Evolutionary conservation across 2,797 vertebrate genomes (phyloP).

Genomic region (Phylloscopus collybita): DNA sequence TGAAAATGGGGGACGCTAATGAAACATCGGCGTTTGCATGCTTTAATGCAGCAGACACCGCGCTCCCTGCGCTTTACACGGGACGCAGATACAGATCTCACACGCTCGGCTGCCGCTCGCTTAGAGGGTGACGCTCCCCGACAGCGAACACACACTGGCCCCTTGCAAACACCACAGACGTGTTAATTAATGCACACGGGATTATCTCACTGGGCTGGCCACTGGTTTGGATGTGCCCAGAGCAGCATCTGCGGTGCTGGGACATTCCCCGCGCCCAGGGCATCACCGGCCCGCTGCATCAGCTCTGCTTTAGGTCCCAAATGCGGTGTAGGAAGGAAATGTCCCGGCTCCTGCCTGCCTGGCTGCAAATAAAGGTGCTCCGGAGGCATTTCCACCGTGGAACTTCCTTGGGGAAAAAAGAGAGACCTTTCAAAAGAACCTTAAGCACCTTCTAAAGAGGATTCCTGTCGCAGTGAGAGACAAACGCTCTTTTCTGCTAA

Average conservation of each 20-base stretch:
- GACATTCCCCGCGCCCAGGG: background rate
- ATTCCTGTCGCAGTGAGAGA: accelerated
- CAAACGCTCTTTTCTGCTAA: background rate
- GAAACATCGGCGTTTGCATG: background rate
- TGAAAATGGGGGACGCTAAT: slow-evolving; percentile 5
- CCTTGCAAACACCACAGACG: background rate
- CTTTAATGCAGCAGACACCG: background rate
- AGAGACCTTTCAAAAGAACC: background rate
- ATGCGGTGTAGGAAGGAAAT: accelerated
- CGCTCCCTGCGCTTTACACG: background rate
- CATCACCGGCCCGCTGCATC: no score
- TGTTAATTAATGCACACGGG: background rate
- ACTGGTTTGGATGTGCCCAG: accelerated
- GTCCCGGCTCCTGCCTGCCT: background rate
- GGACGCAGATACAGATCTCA: background rate
- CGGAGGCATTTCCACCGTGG: accelerated
- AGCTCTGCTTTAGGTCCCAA: background rate
- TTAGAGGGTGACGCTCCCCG: background rate
- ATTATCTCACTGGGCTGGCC: background rate
- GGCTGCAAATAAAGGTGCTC: background rate
- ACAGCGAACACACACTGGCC: background rate
- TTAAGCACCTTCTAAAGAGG: background rate
- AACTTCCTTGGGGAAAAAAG: background rate
- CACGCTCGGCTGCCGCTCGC: background rate
- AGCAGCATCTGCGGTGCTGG: background rate